Evolutionary conservation across 92 coral and sea anemone species (phyloP).

Genomic region (Epizoanthus illoricatus): DNA sequence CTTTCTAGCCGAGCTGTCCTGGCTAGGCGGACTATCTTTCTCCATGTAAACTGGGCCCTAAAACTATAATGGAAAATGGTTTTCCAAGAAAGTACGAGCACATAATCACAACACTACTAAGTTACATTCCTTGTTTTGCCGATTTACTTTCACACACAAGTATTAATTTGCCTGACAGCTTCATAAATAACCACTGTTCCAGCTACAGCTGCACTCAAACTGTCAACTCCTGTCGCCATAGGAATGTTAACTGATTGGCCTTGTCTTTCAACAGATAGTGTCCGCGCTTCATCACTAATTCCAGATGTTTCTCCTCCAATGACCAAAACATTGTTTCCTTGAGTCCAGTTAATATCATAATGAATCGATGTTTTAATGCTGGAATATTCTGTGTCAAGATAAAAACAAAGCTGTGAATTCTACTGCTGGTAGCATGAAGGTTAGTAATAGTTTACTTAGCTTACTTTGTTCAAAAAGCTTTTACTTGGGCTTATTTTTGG

Average conservation of each 20-base stretch:
- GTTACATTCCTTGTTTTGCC: not conserved
- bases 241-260: conserved; percentile 63
- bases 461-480: no score
- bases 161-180: conserved; percentile 61
- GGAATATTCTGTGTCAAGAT: conserved; percentile 9
- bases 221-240: conserved; percentile 65
- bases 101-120: no score
- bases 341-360: conserved; percentile 74
- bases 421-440: not conserved
- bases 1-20: no score
- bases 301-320: conserved; percentile 87
- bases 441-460: no score
- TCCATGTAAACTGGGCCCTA: no score
- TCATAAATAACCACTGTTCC: conserved; percentile 73
- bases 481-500: no score
- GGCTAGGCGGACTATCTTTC: no score
- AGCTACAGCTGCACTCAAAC: conserved; percentile 77
- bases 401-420: not conserved
- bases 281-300: conserved; percentile 50
- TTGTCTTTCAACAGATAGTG: conserved; percentile 28
- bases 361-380: conserved; percentile 11
- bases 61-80: no score
- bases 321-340: conserved; percentile 63
- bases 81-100: no score
- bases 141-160: not conserved